Evolutionary conservation across 2,797 vertebrate genomes (phyloP), one percentile per base, ranked within the genome.

Genomic region (Dendrocincla tyrannina): DNA sequence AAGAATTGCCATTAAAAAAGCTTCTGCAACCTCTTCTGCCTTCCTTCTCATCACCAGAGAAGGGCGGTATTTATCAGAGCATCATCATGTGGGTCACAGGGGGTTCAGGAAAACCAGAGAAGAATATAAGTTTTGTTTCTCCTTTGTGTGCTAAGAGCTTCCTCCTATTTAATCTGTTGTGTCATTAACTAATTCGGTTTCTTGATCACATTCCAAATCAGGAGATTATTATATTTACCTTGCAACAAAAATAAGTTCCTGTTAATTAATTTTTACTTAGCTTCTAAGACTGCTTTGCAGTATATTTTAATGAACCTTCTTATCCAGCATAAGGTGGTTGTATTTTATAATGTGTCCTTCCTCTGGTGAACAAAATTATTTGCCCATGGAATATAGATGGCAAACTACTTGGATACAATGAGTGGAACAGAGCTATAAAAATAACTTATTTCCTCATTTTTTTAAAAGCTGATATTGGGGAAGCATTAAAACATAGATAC

Each of bases 211-310:
- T 83, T 94, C 49, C 42, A 92, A 5, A 52, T 73, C 69, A 73
- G 28, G 30, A 13, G 7, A 72, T 77, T 86, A 67, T 63, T 88
- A 8, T 63, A 49, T 85, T 89, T 83, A 41, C 63, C 17, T 74
- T 89, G 28, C 49, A 89, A 60, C 41, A 80, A 83, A 84, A 87
- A 75, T 64, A 53, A 69, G 68, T 80, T 91, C 75, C 49, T 85
- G 39, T 32, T 76, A 63, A 88, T 89, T 83, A 94, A 66, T 83
- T 91, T 92, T 81, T 62, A 68, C 39, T 83, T 94, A 19, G 52
- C 7, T 1, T 91, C 85, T 69, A 47, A 59, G 44, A 28, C 20
- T 87, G 17, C 81, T 82, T 90, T 9, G 1, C 63, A 52, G 11
- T 82, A 13, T 60, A 25, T 47, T 59, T 67, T 74, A 86, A 49